Percentiles rank a stretch among this genome's conserved stretches.
Conservation (phyloP, 2,113 vertebrate species). For the Lepus europaeus region DNA sequence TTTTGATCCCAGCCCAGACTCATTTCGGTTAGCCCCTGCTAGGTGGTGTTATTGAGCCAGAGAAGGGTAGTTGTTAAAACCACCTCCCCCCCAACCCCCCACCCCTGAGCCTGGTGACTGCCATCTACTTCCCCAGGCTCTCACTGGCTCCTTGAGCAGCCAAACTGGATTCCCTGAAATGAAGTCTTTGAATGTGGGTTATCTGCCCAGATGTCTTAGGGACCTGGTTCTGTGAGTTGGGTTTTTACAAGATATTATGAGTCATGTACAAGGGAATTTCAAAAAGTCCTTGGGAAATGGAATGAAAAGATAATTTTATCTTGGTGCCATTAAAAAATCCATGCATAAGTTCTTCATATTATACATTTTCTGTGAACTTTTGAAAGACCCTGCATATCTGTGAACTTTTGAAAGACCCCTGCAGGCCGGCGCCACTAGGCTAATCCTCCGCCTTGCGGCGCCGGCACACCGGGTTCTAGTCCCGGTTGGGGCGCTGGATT, state of each 20-base stretch:
- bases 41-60: slow-evolving; percentile 16
- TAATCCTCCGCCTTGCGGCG: no score
- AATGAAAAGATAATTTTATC: no score
- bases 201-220: neutral
- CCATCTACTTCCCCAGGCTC: neutral
- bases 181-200: neutral
- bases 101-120: neutral
- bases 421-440: no score
- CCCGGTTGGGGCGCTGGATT: no score
- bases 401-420: no score
- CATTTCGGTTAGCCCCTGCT: neutral
- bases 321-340: no score
- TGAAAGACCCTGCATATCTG: no score
- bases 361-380: no score
- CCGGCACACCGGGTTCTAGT: no score
- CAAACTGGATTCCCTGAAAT: slow-evolving; percentile 9
- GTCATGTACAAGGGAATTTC: no score
- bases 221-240: neutral
- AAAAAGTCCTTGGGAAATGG: no score
- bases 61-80: slow-evolving; percentile 41
- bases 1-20: neutral
- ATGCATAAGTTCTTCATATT: no score
- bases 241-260: slow-evolving; percentile 17
- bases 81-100: neutral
- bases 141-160: neutral